A percentile compares a stretch with the other conserved stretches of the same genome.
Conservation (phyloP, 2,888 invertebrate genomes). For the Busseola fusca region DNA sequence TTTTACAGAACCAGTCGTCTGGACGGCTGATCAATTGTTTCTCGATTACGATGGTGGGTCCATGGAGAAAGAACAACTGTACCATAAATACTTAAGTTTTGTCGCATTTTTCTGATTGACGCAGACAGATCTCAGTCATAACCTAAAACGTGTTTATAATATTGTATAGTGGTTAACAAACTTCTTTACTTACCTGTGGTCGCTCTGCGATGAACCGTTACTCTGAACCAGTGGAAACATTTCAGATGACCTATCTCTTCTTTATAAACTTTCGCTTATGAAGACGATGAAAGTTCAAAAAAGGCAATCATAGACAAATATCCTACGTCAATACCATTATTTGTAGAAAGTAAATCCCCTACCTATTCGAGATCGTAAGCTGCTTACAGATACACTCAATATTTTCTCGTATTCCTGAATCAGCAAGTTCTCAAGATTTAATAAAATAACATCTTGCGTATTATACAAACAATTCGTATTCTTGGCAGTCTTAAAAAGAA, state of each 20-base stretch:
- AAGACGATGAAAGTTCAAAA: constrained; percentile 23
- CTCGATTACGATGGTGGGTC: neutral
- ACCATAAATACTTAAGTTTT: no score
- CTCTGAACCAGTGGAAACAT: neutral
- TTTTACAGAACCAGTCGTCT: no score
- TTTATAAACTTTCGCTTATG: constrained; percentile 5
- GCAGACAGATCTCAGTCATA: neutral
- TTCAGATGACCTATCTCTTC: neutral
- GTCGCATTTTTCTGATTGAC: neutral
- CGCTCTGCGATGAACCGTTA: neutral
- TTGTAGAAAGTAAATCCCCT: constrained; percentile 39
- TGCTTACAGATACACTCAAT: constrained; percentile 40
- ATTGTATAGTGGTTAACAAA: neutral
- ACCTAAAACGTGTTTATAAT: neutral
- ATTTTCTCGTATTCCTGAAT: constrained; percentile 31
- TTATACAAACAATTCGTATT: constrained; percentile 17
- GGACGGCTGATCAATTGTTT: neutral
- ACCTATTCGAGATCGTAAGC: constrained; percentile 34
- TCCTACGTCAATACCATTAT: constrained; percentile 34
- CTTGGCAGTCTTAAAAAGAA: constrained; percentile 44
- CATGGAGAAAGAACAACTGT: no score
- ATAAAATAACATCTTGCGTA: constrained; percentile 27
- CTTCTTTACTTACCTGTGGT: no score
- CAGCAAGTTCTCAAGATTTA: constrained; percentile 27
- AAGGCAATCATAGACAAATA: constrained; percentile 48